Evolutionary conservation across 2,113 vertebrate species (phyloP).

Genomic region (Oryzias javanicus): DNA sequence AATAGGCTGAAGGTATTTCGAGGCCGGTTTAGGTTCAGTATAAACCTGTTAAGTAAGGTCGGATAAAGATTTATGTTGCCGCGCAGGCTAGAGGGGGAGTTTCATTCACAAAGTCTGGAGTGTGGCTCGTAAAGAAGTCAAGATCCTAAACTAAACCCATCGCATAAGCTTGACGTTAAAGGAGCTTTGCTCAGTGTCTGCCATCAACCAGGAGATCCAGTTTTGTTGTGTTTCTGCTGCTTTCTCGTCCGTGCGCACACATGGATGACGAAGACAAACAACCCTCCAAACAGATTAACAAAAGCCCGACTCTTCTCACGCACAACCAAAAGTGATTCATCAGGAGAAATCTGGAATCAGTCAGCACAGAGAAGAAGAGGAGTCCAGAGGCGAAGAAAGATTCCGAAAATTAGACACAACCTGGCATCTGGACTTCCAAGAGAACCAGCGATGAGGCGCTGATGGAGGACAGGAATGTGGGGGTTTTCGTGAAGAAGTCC

Average conservation of each 20-base stretch:
- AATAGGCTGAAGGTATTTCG: constrained; percentile 23
- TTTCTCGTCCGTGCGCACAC: constrained; percentile 43
- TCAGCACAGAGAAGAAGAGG: constrained; percentile 25
- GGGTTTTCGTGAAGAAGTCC: constrained; percentile 43
- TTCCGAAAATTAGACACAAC: constrained; percentile 46
- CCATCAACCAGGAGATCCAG: constrained; percentile 31
- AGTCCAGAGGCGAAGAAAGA: constrained; percentile 15
- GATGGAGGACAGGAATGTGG: background rate
- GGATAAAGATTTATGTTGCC: background rate
- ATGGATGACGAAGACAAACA: constrained; percentile 67
- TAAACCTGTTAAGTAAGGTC: constrained; percentile 14
- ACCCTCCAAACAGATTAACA: constrained; percentile 52
- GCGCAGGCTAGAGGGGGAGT: background rate
- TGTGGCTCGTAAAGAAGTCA: background rate
- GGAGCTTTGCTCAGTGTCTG: constrained; percentile 24
- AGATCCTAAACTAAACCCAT: background rate
- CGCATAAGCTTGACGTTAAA: background rate
- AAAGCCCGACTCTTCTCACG: constrained; percentile 59
- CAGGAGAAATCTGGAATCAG: constrained; percentile 49
- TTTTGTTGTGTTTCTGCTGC: constrained; percentile 43
- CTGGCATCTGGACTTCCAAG: constrained; percentile 35
- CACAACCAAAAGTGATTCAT: constrained; percentile 41
- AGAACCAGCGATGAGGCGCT: constrained; percentile 31
- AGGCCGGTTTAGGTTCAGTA: constrained; percentile 25
- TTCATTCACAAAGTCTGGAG: background rate